Conservation (phyloP, 35 echinoderm and acorn worm species). For the Lytechinus variegatus region DNA sequence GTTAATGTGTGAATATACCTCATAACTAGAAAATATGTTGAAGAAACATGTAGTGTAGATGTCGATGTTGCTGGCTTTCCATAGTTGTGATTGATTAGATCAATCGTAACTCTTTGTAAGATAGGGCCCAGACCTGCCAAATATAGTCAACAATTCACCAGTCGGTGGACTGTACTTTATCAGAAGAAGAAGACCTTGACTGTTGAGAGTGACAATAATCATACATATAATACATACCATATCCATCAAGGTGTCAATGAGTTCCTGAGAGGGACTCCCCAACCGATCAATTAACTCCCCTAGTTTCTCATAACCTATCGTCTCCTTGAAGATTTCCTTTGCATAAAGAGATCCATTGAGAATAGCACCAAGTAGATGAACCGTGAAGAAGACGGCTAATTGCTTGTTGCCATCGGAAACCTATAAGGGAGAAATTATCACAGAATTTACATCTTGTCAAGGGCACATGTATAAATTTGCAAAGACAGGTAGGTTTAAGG, state of each 20-base stretch:
- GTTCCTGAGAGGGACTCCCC: slow-evolving; percentile 76
- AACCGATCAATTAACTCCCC: slow-evolving; percentile 65
- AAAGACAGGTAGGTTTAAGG: too few relatives aligned
- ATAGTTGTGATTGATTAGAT: too few relatives aligned
- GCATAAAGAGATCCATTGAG: slow-evolving; percentile 64
- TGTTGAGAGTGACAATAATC: background rate
- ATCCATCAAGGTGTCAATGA: slow-evolving; percentile 84
- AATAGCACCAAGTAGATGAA: slow-evolving; percentile 73
- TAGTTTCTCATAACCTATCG: slow-evolving; percentile 75
- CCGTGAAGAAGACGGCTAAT: slow-evolving; percentile 71
- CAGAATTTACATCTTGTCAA: background rate
- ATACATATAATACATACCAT: slow-evolving; percentile 74
- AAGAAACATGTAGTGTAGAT: too few relatives aligned
- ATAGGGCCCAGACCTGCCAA: too few relatives aligned
- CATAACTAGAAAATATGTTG: too few relatives aligned
- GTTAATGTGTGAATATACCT: too few relatives aligned
- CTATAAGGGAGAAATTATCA: background rate
- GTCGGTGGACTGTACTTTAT: too few relatives aligned
- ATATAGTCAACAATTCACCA: too few relatives aligned
- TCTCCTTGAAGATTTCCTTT: slow-evolving; percentile 84
- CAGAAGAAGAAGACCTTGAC: background rate
- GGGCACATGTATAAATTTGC: too few relatives aligned
- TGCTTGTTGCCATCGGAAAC: slow-evolving; percentile 71
- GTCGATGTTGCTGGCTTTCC: too few relatives aligned
- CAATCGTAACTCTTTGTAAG: too few relatives aligned